Conservation (phyloP, 2,113 vertebrate genomes). For the Tautogolabrus adspersus region DNA sequence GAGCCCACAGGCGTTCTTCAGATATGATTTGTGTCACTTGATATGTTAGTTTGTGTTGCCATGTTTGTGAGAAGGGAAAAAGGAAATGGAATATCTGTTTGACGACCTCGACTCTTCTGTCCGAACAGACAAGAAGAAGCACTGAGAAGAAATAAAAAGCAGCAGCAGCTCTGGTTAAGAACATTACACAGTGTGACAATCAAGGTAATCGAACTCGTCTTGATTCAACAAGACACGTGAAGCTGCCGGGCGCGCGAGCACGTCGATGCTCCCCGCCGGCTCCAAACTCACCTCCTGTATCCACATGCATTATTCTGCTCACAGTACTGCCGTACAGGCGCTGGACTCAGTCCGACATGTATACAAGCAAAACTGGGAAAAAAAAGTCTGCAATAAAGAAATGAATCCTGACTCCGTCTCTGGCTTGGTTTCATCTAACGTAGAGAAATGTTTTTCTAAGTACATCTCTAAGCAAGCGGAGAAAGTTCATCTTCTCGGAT, state of each 20-base stretch:
- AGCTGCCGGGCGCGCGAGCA: neutral
- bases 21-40: slow-evolving; percentile 8
- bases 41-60: slow-evolving; percentile 24
- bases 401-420: neutral
- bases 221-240: slow-evolving; percentile 38
- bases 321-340: slow-evolving; percentile 31
- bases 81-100: neutral
- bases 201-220: slow-evolving; percentile 53
- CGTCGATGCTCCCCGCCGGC: slow-evolving; percentile 14
- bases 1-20: neutral
- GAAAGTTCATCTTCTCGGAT: too few relatives aligned
- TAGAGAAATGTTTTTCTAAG: too few relatives aligned
- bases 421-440: neutral
- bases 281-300: slow-evolving; percentile 19
- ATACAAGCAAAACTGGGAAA: slow-evolving; percentile 41
- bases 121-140: neutral
- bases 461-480: too few relatives aligned
- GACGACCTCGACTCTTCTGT: slow-evolving; percentile 5
- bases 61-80: neutral
- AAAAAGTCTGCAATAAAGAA: slow-evolving; percentile 76
- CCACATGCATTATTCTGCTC: slow-evolving; percentile 42
- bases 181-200: slow-evolving; percentile 68
- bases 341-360: slow-evolving; percentile 54
- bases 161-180: neutral
- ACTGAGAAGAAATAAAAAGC: neutral